phyloP scores from a whole-genome alignment of 2,113 vertebrate genomes.

The Anarrhichthys ocellatus region DNA sequence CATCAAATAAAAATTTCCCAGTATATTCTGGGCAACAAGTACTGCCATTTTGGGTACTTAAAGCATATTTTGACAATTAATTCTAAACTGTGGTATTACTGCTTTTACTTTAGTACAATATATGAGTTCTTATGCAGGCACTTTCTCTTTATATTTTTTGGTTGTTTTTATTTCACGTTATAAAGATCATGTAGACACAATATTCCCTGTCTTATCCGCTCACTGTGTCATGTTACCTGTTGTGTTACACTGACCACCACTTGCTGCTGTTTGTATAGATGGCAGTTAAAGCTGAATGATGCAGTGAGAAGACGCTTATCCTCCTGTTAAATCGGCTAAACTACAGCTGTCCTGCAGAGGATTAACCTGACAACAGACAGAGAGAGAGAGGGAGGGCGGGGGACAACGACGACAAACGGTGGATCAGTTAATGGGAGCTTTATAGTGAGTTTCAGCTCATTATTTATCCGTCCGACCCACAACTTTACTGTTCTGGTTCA shows the following conservation, averaged over 20 bases:
- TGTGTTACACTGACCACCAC: not conserved
- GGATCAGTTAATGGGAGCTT: not conserved
- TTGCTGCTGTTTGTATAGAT: conserved; percentile 24
- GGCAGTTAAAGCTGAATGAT: conserved; percentile 21
- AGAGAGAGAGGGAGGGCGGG: not conserved
- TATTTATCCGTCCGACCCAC: not conserved
- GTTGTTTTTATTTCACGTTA: not conserved
- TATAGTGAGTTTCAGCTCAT: not conserved
- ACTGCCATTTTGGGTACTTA: too few species aligned
- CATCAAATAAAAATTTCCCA: too few species aligned
- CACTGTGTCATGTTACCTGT: not conserved
- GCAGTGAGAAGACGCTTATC: conserved; percentile 41
- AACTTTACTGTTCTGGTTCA: not conserved
- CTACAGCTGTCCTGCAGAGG: conserved; percentile 48
- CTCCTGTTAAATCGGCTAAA: conserved; percentile 50
- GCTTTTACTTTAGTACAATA: not conserved
- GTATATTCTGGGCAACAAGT: too few species aligned
- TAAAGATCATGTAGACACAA: not conserved
- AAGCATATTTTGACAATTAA: too few species aligned
- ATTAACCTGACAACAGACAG: conserved; percentile 52
- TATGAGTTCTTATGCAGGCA: not conserved
- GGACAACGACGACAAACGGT: not conserved
- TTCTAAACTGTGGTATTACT: not conserved
- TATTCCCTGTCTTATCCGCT: not conserved
- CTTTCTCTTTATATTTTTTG: not conserved